Evolutionary conservation across 2,888 invertebrate genomes (phyloP).

Genomic region (Nebria salina): DNA sequence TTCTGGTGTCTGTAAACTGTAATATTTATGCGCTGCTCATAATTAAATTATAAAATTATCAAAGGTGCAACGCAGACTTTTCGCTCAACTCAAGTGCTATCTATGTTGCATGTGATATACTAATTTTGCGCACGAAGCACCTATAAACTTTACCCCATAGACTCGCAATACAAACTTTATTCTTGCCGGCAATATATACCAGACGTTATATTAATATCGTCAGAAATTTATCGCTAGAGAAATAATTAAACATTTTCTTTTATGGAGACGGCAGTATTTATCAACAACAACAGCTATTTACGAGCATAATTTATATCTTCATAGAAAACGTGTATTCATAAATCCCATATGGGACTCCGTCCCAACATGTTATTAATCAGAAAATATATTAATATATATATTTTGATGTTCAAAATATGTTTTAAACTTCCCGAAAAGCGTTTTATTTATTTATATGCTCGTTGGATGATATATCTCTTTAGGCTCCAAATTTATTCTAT

Average conservation of each 20-base stretch:
- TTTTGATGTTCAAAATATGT: no score
- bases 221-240: neutral
- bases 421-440: no score
- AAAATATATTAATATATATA: no score
- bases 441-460: no score
- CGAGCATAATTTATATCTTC: no score
- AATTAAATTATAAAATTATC: conserved; percentile 42
- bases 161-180: neutral
- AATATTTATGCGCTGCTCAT: conserved; percentile 32
- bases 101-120: conserved; percentile 38
- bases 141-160: conserved; percentile 26
- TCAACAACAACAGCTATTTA: no score
- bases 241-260: neutral
- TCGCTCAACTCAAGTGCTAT: conserved; percentile 16
- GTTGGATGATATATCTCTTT: neutral
- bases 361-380: no score
- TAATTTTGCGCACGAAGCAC: conserved; percentile 34
- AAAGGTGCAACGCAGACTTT: conserved; percentile 4
- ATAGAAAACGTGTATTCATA: no score
- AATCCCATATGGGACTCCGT: no score
- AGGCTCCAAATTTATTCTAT: neutral
- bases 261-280: no score
- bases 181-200: neutral
- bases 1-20: conserved; percentile 8
- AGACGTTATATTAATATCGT: neutral